These are phyloP conservation scores for Serranus cabrilla DNA, from an alignment of 2,797 vertebrate genomes.

Conservation along the genomic window DNA sequence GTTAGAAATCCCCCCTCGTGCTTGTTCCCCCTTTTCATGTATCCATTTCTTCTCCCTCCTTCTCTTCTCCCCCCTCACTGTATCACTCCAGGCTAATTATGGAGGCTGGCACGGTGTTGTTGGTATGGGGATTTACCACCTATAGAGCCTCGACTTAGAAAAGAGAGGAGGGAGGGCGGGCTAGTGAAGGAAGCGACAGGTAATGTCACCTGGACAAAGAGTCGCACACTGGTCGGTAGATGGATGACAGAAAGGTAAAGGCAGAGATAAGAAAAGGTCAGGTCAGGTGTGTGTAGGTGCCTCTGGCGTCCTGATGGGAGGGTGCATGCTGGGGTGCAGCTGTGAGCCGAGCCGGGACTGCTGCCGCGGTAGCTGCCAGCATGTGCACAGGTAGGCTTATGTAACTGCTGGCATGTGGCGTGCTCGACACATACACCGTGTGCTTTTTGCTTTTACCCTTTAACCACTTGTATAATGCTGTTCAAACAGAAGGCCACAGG, in stretches of 20 bases:
- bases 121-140: constrained; percentile 67
- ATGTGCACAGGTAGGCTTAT: constrained; percentile 71
- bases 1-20: not conserved
- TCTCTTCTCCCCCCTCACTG: not conserved
- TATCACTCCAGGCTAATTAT: constrained; percentile 65
- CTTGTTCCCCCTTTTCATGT: constrained; percentile 22
- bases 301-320: constrained; percentile 20
- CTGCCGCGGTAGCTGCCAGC: constrained; percentile 34
- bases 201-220: constrained; percentile 11
- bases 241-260: constrained; percentile 13
- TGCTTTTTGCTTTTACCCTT: constrained; percentile 70
- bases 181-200: constrained; percentile 34
- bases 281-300: constrained; percentile 20
- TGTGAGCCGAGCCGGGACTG: constrained; percentile 8
- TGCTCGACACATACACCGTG: constrained; percentile 39
- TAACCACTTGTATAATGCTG: constrained; percentile 72
- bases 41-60: constrained; percentile 18
- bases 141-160: constrained; percentile 8
- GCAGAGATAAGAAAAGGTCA: constrained; percentile 12
- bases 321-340: constrained; percentile 30
- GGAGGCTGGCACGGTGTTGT: constrained; percentile 67
- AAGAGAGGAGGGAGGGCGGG: not conserved
- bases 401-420: constrained; percentile 64
- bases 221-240: constrained; percentile 17
- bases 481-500: constrained; percentile 60